phyloP scores from a whole-genome alignment of 2,888 invertebrate species.

The Sinotaia quadrata region DNA sequence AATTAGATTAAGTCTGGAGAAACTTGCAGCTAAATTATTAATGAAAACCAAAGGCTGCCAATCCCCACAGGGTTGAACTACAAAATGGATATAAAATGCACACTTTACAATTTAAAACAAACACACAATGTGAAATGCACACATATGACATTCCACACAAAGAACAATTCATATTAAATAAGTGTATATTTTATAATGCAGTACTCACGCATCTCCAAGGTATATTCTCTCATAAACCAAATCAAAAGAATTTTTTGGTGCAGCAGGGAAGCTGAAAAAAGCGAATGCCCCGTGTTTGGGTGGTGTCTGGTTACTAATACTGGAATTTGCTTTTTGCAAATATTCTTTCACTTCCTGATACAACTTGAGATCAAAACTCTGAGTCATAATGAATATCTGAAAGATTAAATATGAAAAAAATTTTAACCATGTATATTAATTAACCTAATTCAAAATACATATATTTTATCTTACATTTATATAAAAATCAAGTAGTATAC shows the following conservation, averaged over 20 bases:
- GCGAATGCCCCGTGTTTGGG: constrained; percentile 7
- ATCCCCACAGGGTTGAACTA: too few relatives aligned
- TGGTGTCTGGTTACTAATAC: not conserved
- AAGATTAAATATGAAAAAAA: too few relatives aligned
- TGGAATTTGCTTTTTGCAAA: constrained; percentile 7
- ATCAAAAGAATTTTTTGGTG: constrained; percentile 52
- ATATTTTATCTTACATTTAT: too few relatives aligned
- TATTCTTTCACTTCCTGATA: constrained; percentile 16
- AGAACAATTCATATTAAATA: not conserved
- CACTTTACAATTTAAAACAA: too few relatives aligned
- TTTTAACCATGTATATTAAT: too few relatives aligned
- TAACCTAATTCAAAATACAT: too few relatives aligned
- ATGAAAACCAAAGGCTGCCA: too few relatives aligned
- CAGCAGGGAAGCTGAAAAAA: constrained; percentile 34
- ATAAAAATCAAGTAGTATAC: too few relatives aligned
- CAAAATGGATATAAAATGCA: too few relatives aligned
- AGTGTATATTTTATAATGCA: not conserved
- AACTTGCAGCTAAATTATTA: too few relatives aligned
- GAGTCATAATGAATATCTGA: too few relatives aligned
- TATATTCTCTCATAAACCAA: constrained; percentile 60
- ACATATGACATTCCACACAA: not conserved
- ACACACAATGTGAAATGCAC: not conserved
- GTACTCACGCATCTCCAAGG: constrained; percentile 58
- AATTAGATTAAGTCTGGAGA: too few relatives aligned
- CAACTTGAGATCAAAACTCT: constrained; percentile 30